Base-by-base conservation (phyloP, 2,113 vertebrate species). In the Alosa alosa region DNA sequence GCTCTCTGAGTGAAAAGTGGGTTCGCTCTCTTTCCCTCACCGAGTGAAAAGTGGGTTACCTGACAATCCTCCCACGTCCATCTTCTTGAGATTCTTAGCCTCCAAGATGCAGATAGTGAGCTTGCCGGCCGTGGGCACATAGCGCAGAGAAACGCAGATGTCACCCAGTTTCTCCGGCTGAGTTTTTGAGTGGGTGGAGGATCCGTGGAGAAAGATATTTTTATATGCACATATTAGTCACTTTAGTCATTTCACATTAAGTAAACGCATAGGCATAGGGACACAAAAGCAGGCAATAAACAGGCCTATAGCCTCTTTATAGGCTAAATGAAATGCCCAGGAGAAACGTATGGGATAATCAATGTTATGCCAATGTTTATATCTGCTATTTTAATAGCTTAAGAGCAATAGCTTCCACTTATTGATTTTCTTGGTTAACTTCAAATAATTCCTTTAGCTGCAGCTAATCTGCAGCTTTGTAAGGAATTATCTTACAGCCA, bases 81-180 rank as follows among this genome's bases (percentile, higher is more conserved):
- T 99, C 94, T 99, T 99, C 96, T 99, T 99, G 89, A 99, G 95
- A 92, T 99, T 99, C 95, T 99, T 99, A 86, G 98, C 98, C 84
- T 99, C 98, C 92, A 99, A 94, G 89, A 99, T 98, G 87, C 98
- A 99, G 91, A 99, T 98, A 0, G 98, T 99, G 90, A 99, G 97
- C 87, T 99, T 99, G 78, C 98, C 98, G 0, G 98, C 98, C 0
- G 98, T 99, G 87, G 98, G 98, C 90, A 99, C 98, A 0, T 99
- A 99, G 85, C 98, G 97, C 68, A 99, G 94, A 44, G 98, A 99
- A 91, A 97, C 97, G 94, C 98, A 99, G 94, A 99, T 99, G 89
- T 99, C 98, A 6, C 98, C 98, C 60, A 99, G 94, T 93, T 99
- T 99, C 94, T 99, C 98, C 0, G 97, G 98, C 98, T 99, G 94